Evolutionary conservation across 2,888 invertebrate species (phyloP), one percentile per base, ranked within the genome.

Genomic region (Ormia ochracea): DNA sequence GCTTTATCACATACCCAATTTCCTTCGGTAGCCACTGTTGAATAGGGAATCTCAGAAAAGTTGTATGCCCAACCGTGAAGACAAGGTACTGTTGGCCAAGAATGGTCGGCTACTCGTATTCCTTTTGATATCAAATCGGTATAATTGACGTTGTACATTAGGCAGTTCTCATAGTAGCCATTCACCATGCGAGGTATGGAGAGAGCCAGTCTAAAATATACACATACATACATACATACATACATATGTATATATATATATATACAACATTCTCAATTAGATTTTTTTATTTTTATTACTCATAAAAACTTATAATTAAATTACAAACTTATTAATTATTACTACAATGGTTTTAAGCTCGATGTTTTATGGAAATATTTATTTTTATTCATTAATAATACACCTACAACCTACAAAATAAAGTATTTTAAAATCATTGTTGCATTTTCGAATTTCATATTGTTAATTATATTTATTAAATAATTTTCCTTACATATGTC

Each of bases 1-100:
- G 94, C 94, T 78, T 95, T 92, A 4, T 95, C 95, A 86, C 96
- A 97, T 43, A 96, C 96, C 96, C 96, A 97, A 86, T 94, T 93
- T 87, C 94, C 90, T 92, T 97, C 94, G 0, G 96, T 94, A 26
- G 96, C 95, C 45, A 97, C 94, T 4, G 96, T 96, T 5, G 92
- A 90, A 85, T 96, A 96, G 1, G 96, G 96, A 36, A 96, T 92
- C 85, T 95, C 95, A 0, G 94, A 94, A 79, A 92, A 92, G 87
- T 96, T 94, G 87, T 95, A 97, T 83, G 95, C 94, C 96, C 96
- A 97, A 6, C 96, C 96, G 82, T 92, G 84, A 70, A 90, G 91
- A 84, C 96, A 96, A 0, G 92, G 90, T 1, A 92, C 90, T 1
- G 91, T 91, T 0, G 94, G 92, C 96, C 96, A 96, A 36, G 92